Percentiles rank a stretch among this genome's conserved stretches.
phyloP scores from a whole-genome alignment of 2,888 invertebrate genomes.

The Polyploca ridens region DNA sequence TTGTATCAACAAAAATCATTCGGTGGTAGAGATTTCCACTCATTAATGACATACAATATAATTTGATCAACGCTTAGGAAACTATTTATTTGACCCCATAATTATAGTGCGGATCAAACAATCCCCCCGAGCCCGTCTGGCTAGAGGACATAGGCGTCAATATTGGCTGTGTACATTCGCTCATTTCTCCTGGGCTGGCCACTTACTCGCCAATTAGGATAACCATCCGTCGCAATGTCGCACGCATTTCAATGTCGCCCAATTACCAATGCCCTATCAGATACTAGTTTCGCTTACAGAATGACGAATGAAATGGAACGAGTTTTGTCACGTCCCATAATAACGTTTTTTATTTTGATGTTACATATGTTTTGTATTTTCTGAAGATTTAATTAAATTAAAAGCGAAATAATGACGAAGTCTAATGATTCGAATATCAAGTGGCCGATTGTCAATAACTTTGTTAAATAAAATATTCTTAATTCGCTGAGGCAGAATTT shows the following conservation, averaged over 20 bases:
- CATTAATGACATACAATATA: not conserved
- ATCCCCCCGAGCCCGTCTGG: constrained; percentile 27
- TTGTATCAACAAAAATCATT: too few relatives aligned
- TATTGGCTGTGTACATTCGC: constrained; percentile 60
- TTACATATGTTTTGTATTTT: not conserved
- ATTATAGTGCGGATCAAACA: constrained; percentile 31
- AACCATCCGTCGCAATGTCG: constrained; percentile 39
- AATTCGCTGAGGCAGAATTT: constrained; percentile 37
- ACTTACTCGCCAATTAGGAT: constrained; percentile 58
- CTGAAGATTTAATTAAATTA: not conserved
- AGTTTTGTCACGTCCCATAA: not conserved
- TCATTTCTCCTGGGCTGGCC: constrained; percentile 61
- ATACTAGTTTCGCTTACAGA: not conserved
- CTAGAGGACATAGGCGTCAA: constrained; percentile 46
- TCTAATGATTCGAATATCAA: constrained; percentile 15
- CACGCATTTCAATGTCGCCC: not conserved
- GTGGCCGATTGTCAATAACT: constrained; percentile 20
- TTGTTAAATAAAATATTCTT: constrained; percentile 18
- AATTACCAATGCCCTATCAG: not conserved
- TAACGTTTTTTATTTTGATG: too few relatives aligned
- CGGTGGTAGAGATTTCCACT: too few relatives aligned
- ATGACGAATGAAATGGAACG: not conserved
- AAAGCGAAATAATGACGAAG: not conserved
- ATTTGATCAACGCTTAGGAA: constrained; percentile 3
- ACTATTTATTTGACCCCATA: constrained; percentile 18